phyloP scores from a whole-genome alignment of 2,113 vertebrate genomes.

The Leucoraja erinaceus region DNA sequence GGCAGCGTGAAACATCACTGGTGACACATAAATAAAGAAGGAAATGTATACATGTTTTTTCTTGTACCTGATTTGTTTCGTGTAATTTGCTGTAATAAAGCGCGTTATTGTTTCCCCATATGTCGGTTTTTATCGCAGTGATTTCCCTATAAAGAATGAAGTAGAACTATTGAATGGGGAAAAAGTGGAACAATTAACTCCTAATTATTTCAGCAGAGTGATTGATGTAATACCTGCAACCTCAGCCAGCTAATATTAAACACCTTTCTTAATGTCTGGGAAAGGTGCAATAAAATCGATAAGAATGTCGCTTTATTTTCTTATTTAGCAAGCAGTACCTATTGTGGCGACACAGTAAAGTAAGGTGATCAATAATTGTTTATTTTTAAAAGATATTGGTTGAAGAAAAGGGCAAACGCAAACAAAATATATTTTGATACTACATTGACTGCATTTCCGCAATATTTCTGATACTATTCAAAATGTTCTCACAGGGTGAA shows the following conservation, averaged over 20 bases:
- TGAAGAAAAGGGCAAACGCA: background rate
- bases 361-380: background rate
- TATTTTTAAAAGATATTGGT: background rate
- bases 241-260: conserved; percentile 12
- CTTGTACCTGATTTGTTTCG: conserved; percentile 33
- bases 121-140: background rate
- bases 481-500: conserved; percentile 1
- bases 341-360: background rate
- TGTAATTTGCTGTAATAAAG: conserved; percentile 37
- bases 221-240: background rate
- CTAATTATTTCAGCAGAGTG: background rate
- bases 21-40: conserved; percentile 99
- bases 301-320: background rate
- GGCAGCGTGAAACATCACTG: conserved; percentile 96
- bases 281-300: background rate
- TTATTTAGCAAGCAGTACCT: background rate
- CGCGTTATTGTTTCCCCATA: conserved; percentile 28
- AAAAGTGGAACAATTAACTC: background rate
- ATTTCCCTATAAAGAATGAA: conserved; percentile 5
- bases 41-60: conserved; percentile 98
- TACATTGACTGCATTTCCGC: background rate
- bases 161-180: background rate
- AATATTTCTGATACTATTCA: conserved; percentile 18
- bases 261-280: conserved; percentile 3
- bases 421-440: conserved; percentile 14